Evolutionary conservation across 2,797 vertebrate species (phyloP).

Genomic region (Monodelphis domestica): DNA sequence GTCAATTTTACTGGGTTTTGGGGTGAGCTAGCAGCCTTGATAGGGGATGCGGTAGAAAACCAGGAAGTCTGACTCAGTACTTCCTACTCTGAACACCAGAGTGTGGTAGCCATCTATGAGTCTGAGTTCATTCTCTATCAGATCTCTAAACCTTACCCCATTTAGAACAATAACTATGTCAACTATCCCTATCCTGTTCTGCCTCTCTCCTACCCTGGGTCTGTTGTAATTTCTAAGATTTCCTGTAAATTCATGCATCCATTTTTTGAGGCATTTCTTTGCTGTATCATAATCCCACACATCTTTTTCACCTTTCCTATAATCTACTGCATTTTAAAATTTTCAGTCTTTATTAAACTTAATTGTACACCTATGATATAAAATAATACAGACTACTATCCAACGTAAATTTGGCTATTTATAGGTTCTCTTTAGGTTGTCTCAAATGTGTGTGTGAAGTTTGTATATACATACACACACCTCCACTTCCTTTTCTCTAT

Average conservation of each 20-base stretch:
- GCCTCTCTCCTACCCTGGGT: neutral
- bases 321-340: neutral
- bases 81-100: neutral
- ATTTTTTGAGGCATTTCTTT: neutral
- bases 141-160: neutral
- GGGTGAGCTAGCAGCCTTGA: neutral
- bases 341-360: neutral
- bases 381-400: neutral
- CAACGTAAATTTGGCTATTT: neutral
- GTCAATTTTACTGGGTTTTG: neutral
- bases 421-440: neutral
- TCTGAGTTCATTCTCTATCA: neutral
- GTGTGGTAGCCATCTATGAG: neutral
- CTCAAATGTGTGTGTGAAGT: neutral
- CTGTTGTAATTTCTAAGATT: neutral
- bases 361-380: neutral
- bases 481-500: neutral
- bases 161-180: neutral
- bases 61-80: neutral
- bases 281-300: neutral
- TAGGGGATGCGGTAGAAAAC: neutral
- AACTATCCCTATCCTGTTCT: neutral
- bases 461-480: neutral
- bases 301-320: neutral
- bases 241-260: neutral